phyloP scores from a whole-genome alignment of 2,113 vertebrate species.

The Azemiops feae region DNA sequence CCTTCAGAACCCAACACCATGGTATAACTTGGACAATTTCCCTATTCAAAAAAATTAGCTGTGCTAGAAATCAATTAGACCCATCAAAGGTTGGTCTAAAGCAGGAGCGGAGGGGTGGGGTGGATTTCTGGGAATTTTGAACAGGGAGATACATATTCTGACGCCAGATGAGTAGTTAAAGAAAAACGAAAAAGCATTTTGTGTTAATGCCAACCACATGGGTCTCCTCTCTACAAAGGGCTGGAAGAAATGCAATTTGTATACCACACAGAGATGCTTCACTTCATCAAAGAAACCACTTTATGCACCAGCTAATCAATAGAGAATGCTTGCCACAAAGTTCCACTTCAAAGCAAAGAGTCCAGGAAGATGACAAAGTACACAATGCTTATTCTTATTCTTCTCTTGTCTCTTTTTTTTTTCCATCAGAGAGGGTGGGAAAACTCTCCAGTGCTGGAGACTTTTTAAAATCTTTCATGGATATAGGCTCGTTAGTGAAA shows the following conservation, averaged over 20 bases:
- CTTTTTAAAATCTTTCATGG: not conserved
- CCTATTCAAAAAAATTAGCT: not conserved
- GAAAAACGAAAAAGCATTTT: not conserved
- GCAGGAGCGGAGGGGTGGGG: not conserved
- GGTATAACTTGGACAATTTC: not conserved
- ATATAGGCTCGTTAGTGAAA: not conserved
- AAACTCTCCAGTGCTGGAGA: not conserved
- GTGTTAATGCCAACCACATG: conserved; percentile 32
- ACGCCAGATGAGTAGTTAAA: conserved; percentile 3
- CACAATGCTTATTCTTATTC: not conserved
- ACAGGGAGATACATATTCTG: not conserved
- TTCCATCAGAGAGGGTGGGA: not conserved
- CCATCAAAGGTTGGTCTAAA: not conserved
- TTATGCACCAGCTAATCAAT: conserved; percentile 17
- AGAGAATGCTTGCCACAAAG: not conserved
- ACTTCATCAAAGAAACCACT: conserved; percentile 14
- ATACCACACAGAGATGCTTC: conserved; percentile 6
- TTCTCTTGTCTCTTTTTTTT: not conserved
- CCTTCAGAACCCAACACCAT: not conserved
- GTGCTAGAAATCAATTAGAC: not conserved
- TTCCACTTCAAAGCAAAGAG: not conserved
- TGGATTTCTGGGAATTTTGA: not conserved
- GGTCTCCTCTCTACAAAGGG: conserved; percentile 10
- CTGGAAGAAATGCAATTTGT: conserved; percentile 30
- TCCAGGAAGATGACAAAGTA: not conserved